Base-by-base conservation (phyloP, 2,888 invertebrate species). In the Epistrophella euchroma region DNA sequence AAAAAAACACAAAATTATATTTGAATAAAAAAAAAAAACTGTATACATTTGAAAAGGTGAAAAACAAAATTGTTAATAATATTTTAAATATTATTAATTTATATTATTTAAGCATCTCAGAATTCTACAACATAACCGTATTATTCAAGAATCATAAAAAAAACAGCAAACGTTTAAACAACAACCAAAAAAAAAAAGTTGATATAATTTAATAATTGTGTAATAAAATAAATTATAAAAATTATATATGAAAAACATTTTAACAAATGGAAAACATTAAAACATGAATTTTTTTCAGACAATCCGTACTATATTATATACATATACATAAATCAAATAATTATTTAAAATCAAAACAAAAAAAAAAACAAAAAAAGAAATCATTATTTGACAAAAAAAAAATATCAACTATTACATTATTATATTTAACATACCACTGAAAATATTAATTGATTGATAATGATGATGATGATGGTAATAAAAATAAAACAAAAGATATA, bases 21-120 rank as follows among this genome's bases (percentile, higher is more conserved):
- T 88, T 88, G 90, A 91, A 91, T 89, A 90, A 90, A 90, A 90
- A 90, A 89, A 89, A 89, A 87, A 89, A 88, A 72, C 68, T 88
- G 78, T 87, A 82, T 87, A 88, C 87, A 88, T 77, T 80, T 55
- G 72, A 88, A 88, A 87, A 66, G 47, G 84, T 87, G 80, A 88
- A 87, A 77, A 87, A 68, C 75, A 62, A 75, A 70, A 75, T 56
- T 85, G 72, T 82, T 83, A 71, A 62, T 56, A 76, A 87, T 87
- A 87, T 83, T 87, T 84, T 62, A 87, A 84, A 87, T 87, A 79
- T 84, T 79, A 79, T 84, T 80, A 75, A 75, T 47, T 66, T 47
- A 47, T 79, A 60, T 79, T 62, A 77, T 84, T 73, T 74, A 83
- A 70, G 74, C 52, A 76, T 55, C 55, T 55, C 55, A 85, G 35